Evolutionary conservation across 2,888 invertebrate species (phyloP).

Genomic region (Agrochola circellaris): DNA sequence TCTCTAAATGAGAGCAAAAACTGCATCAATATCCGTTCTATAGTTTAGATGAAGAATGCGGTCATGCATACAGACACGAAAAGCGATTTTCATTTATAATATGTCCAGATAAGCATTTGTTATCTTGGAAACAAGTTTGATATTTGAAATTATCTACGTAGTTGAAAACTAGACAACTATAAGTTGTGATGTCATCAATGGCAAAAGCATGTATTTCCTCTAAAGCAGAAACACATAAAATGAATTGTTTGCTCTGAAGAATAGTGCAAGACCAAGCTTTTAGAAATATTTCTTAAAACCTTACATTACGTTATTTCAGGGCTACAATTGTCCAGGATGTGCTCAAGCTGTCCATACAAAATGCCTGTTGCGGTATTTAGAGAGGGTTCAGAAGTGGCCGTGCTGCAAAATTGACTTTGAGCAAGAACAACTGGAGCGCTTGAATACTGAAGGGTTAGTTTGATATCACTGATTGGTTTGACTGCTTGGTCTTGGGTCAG

Average conservation of each 20-base stretch:
- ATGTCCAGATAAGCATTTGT: not conserved
- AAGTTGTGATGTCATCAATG: not conserved
- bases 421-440: conserved; percentile 75
- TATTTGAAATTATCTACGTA: conserved; percentile 2
- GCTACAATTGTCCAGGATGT: conserved; percentile 84
- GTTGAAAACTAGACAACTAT: not conserved
- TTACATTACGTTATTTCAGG: conserved; percentile 74
- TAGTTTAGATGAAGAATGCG: not conserved
- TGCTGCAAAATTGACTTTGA: conserved; percentile 83
- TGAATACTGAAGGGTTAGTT: conserved; percentile 75
- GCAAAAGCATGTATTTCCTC: not conserved
- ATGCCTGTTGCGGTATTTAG: conserved; percentile 81
- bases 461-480: not conserved
- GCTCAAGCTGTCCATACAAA: conserved; percentile 80
- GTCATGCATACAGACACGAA: too few relatives aligned
- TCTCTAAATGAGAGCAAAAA: not conserved
- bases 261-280: not conserved
- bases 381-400: conserved; percentile 85
- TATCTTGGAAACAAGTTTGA: not conserved
- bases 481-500: too few relatives aligned
- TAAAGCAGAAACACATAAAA: not conserved
- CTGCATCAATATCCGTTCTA: not conserved
- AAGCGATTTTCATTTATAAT: not conserved
- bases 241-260: not conserved
- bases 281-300: not conserved